Evolutionary conservation across 2,888 invertebrate species (phyloP), one percentile per base, ranked within the genome.

Genomic region (Rotaria magnacalcarata): DNA sequence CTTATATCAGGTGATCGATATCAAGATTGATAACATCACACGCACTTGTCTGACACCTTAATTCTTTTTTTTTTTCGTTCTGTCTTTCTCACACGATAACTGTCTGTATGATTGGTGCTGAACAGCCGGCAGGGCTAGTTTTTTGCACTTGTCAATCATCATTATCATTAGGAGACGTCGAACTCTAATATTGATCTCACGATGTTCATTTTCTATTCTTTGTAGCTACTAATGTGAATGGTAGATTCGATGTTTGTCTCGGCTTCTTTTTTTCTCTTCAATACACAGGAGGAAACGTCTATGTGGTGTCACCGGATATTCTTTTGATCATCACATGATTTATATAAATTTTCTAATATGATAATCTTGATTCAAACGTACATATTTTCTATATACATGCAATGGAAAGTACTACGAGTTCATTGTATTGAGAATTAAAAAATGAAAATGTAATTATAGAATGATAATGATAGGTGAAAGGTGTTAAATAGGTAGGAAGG

Each of bases 131-230:
- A 60, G 58, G 14, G 27, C 58, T 27, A 60, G 58, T 60, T 27
- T 60, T 60, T 60, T 60, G 11, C 58, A 60, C 58, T 60, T 60
- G 58, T 60, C 58, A 60, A 60, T 60, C 58, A 60, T 60, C 11
- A 60, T 60, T 7, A 60, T 60, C 58, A 60, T 60, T 60, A 60
- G 27, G n/a, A n/a, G 27, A 60, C n/a, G 10, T 60, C 11, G n/a
- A 60, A 7, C 27, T n/a, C n/a, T 60, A 60, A 60, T 60, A 19
- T 60, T 60, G 58, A 60, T 60, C 27, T n/a, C 27, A 60, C n/a
- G n/a, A 60, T 10, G 58, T 27, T 60, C n/a, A 60, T 60, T 8
- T 27, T 60, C 24, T 27, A n/a, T 27, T 27, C 14, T 14, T 6
- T 4, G 8, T 14, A 10, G 27, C 58, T n/a, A 60, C 24, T 60